Percentiles rank a stretch among this genome's conserved stretches.
These are phyloP conservation scores for Parazoanthus swiftii DNA, from an alignment of 92 coral and sea anemone species.

Conservation along the genomic window DNA sequence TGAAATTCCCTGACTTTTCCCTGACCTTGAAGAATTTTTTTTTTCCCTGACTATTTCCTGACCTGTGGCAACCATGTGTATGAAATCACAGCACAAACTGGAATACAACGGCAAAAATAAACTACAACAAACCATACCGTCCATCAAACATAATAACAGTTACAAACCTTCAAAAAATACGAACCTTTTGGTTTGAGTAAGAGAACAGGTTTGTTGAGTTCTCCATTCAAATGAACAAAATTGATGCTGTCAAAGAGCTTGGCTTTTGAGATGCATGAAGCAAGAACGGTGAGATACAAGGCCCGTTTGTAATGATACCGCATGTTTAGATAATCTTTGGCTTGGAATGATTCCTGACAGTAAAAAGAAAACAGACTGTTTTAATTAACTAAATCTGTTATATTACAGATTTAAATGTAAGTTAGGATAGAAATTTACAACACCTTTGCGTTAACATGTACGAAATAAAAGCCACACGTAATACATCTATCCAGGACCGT, in stretches of 20 bases:
- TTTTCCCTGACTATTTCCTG: no score
- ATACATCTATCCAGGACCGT: no score
- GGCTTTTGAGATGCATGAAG: constrained; percentile 66
- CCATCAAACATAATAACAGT: background rate
- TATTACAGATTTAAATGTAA: background rate
- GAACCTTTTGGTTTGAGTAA: constrained; percentile 88
- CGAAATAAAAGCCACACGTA: no score
- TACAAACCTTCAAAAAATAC: background rate
- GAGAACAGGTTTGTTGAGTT: constrained; percentile 78
- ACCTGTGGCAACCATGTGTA: no score
- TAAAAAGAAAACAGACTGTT: background rate
- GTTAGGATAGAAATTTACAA: no score
- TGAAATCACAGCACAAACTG: no score
- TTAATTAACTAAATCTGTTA: background rate
- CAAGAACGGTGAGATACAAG: constrained; percentile 71
- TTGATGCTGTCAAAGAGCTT: constrained; percentile 73
- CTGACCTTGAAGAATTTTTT: no score
- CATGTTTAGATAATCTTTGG: constrained; percentile 85
- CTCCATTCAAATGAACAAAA: constrained; percentile 78
- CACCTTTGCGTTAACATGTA: no score
- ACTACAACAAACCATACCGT: background rate
- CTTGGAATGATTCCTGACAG: constrained; percentile 79
- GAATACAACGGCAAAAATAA: background rate
- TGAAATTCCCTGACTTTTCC: no score
- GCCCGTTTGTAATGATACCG: constrained; percentile 93